Base-by-base conservation (phyloP, 1,140 invertebrate species). In the Notospermus geniculatus region DNA sequence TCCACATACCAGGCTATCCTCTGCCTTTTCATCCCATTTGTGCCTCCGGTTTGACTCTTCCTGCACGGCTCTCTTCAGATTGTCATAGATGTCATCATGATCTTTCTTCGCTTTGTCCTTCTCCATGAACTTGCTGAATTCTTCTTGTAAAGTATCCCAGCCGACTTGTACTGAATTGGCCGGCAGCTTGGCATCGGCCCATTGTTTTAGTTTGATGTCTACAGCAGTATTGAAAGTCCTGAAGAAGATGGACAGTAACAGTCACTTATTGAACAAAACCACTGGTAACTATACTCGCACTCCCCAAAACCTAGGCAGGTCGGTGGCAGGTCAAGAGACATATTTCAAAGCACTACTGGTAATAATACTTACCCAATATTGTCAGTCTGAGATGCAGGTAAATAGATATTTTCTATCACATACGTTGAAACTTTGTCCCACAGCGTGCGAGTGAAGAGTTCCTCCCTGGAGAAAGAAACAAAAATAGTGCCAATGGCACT, bases 141-240 rank as follows among this genome's bases (percentile, higher is more conserved):
- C 91, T 54, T 91, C 85, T 70, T 91, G 85, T 4, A 99, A 80
- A 4, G 91, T 90, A 76, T 93, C 88, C 88, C 92, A 92, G 5
- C 94, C 93, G 57, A 90, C 87, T 82, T 85, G 59, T 25, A 96
- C 90, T 60, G 91, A 92, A 77, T 90, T 89, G 4, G 86, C 83
- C 0, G 95, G 93, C 53, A 99, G 80, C 39, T 89, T 88, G 53
- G 90, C 86, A 72, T 98, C 94, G 0, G 94, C 92, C 95, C 95
- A 99, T 69, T 97, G 91, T 66, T 92, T 90, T 15, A 99, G 80
- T 77, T 94, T 94, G 62, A 99, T 99, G 80, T 99, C 97, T 17
- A 97, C 91, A 45, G 90, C 88, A 7, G 96, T 98, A 77, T 98
- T 98, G 78, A 98, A 99, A 23, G 90, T 92, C 71, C 91, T 92